A percentile compares a stretch with the other conserved stretches of the same genome.
phyloP scores from a whole-genome alignment of 2,888 invertebrate genomes.

The Ypsolopha sequella region DNA sequence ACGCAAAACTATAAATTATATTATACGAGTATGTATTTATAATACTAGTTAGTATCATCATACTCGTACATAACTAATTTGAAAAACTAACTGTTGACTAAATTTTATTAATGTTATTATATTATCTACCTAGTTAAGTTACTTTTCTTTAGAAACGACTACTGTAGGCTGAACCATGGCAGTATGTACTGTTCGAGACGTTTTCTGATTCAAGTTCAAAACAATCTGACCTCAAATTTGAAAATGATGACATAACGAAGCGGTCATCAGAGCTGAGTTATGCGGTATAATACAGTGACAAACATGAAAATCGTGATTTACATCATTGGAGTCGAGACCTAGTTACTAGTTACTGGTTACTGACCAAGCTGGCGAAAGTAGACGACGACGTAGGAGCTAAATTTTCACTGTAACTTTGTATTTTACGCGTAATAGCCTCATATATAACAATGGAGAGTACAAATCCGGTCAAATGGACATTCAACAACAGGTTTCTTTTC shows the following conservation, averaged over 20 bases:
- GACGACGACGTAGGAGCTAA: constrained; percentile 3
- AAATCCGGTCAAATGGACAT: no score
- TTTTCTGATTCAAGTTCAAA: constrained; percentile 3
- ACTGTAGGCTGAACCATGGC: no score
- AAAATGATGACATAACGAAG: constrained; percentile 22
- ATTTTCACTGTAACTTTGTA: constrained; percentile 24
- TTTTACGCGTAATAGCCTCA: neutral
- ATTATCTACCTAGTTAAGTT: no score
- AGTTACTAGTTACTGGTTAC: constrained; percentile 5
- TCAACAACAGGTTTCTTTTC: no score
- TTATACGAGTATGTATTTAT: no score
- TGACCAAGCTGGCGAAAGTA: constrained; percentile 23
- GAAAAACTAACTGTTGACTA: no score
- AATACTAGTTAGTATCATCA: no score
- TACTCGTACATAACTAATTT: no score
- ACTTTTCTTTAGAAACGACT: no score
- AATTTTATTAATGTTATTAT: no score
- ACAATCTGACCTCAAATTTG: constrained; percentile 9
- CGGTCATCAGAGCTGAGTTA: neutral
- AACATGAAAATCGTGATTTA: constrained; percentile 22
- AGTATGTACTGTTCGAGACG: no score
- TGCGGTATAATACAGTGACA: constrained; percentile 15
- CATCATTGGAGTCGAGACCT: constrained; percentile 18
- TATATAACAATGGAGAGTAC: neutral
- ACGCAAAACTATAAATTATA: no score